Conservation (phyloP, 2,797 vertebrate genomes). For the Sardinella longiceps region DNA sequence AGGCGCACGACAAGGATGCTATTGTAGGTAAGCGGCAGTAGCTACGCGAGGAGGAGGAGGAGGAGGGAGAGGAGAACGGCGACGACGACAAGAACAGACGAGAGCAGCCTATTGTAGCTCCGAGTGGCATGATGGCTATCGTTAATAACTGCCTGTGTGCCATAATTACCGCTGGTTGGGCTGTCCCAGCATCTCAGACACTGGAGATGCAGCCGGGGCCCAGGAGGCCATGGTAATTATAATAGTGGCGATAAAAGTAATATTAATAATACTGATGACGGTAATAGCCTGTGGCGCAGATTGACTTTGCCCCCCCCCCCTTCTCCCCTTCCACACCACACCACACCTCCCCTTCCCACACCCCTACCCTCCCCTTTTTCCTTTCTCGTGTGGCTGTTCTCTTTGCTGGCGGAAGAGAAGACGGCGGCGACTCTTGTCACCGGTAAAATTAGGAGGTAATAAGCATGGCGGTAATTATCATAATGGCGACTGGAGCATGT, state of each 20-base stretch:
- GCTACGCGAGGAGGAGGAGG: neutral
- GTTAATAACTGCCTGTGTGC: constrained; percentile 46
- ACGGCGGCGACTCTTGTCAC: constrained; percentile 54
- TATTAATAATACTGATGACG: constrained; percentile 65
- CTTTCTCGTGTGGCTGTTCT: constrained; percentile 45
- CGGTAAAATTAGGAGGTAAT: constrained; percentile 58
- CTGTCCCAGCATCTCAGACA: constrained; percentile 34
- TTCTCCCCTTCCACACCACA: neutral
- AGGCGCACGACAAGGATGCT: constrained; percentile 84
- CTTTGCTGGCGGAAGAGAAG: constrained; percentile 28
- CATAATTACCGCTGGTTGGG: constrained; percentile 47
- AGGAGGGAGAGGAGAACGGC: neutral
- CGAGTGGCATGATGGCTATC: constrained; percentile 27
- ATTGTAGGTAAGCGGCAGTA: constrained; percentile 82
- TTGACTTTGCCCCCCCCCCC: constrained; percentile 58
- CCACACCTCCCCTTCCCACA: constrained; percentile 21
- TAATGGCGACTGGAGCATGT: constrained; percentile 52
- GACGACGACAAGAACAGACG: neutral
- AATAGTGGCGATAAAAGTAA: constrained; percentile 61
- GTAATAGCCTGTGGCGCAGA: constrained; percentile 61
- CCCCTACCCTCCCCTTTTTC: constrained; percentile 4
- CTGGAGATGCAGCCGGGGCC: constrained; percentile 45
- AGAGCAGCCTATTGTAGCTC: neutral
- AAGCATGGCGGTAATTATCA: constrained; percentile 58
- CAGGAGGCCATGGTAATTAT: constrained; percentile 60